phyloP scores from a whole-genome alignment of 2,797 vertebrate species.

The Labeo calbasu region DNA sequence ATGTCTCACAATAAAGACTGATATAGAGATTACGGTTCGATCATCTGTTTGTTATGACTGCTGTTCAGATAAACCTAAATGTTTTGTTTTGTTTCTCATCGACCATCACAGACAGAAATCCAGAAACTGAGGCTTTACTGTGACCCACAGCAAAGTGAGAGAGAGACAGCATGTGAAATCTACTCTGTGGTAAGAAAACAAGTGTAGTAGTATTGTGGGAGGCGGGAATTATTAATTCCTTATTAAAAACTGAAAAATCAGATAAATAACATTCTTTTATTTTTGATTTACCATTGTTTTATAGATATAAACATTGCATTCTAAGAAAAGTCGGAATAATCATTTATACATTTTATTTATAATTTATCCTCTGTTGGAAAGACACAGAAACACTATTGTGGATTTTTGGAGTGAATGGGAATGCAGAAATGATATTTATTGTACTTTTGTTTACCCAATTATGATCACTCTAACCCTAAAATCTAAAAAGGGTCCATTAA shows the following conservation, averaged over 20 bases:
- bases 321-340: too few relatives aligned
- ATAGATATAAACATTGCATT: too few relatives aligned
- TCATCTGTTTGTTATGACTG: background rate
- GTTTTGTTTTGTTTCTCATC: background rate
- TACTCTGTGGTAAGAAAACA: conserved; percentile 76
- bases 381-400: too few relatives aligned
- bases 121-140: conserved; percentile 86
- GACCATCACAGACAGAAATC: conserved; percentile 74
- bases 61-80: background rate
- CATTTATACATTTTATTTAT: too few relatives aligned
- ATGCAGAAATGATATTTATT: too few relatives aligned
- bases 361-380: too few relatives aligned
- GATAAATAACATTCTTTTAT: too few relatives aligned
- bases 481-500: background rate
- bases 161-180: conserved; percentile 86
- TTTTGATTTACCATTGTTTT: too few relatives aligned
- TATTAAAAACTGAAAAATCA: background rate
- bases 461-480: too few relatives aligned
- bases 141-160: conserved; percentile 82
- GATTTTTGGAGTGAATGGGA: too few relatives aligned
- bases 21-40: background rate
- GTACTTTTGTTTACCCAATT: too few relatives aligned
- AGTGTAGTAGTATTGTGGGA: too few relatives aligned
- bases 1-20: background rate
- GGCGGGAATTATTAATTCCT: background rate